Percentiles rank a stretch among this genome's conserved stretches.
Evolutionary conservation across 2,797 vertebrate species (phyloP).

Genomic region (Arrhamphus sclerolepis): DNA sequence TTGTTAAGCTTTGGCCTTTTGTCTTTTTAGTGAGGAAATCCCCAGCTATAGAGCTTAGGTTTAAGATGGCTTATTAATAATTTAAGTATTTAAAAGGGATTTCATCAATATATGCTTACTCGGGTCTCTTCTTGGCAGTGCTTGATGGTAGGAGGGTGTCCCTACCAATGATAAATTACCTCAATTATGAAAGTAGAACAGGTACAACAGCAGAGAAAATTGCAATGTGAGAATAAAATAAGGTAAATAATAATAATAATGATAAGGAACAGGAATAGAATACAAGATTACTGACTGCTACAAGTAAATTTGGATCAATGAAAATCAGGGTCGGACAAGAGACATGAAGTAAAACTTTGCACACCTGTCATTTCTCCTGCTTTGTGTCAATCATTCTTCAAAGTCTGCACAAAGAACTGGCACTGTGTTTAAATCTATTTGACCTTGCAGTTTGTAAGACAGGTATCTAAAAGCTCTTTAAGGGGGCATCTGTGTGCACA

Average conservation of each 20-base stretch:
- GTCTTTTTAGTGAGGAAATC: constrained; percentile 40
- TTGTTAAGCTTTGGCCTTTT: constrained; percentile 28
- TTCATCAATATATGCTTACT: constrained; percentile 62
- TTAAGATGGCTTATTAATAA: constrained; percentile 65
- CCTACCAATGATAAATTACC: constrained; percentile 72
- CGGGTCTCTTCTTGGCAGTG: constrained; percentile 44
- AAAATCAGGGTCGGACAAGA: too few relatives aligned
- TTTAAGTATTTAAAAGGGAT: constrained; percentile 67
- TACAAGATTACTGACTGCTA: constrained; percentile 26
- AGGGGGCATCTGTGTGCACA: constrained; percentile 29
- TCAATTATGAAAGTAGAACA: constrained; percentile 48
- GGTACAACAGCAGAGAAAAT: constrained; percentile 42
- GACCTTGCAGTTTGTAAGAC: constrained; percentile 66
- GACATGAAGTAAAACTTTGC: neutral
- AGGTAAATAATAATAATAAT: constrained; percentile 68
- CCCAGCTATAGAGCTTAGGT: constrained; percentile 31
- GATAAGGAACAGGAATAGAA: constrained; percentile 33
- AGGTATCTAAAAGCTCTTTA: constrained; percentile 50
- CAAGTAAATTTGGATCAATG: neutral
- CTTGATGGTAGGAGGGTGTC: constrained; percentile 58
- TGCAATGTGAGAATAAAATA: constrained; percentile 51
- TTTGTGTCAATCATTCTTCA: constrained; percentile 23
- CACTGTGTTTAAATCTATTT: constrained; percentile 55
- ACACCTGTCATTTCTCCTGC: constrained; percentile 6
- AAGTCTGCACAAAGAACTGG: constrained; percentile 13